Base-by-base conservation (phyloP, 2,797 vertebrate species). In the Amblyraja radiata region DNA sequence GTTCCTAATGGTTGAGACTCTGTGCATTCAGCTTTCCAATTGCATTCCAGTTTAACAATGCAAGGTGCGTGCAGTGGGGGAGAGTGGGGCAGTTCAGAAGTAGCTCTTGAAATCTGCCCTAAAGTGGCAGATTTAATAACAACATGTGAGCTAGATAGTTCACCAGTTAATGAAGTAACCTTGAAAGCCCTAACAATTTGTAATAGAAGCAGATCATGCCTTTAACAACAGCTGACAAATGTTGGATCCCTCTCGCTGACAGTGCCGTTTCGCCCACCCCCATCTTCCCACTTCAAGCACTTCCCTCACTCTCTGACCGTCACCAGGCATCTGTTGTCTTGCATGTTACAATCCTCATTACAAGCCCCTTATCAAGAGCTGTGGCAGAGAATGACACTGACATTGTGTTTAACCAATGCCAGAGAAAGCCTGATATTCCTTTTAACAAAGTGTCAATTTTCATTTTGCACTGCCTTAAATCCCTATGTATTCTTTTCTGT, bases 381-480 rank as follows among this genome's bases (percentile, higher is more conserved):
- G 90, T 92, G 90, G 39, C 71, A 74, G 71, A 54, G 23, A 74
- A 54, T 92, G 90, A 92, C 90, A 92, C 90, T 5, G 25, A 76
- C 90, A 91, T 74, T 91, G 90, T 91, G 90, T 91, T 91, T 54
- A 65, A 74, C 68, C 90, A 91, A 91, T 32, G 86, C 28, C 21
- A 61, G 81, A 90, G 28, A 28, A 74, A 76, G 25, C 39, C 39
- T 92, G 68, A n/a, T 68, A 74, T 76, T 18, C 90, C 46, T 92
- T 76, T 76, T 92, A 92, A 76, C 90, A 54, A 92, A 91, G 36
- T 97, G 97, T 97, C 97, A 97, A 97, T 97, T 97, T 97, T 97
- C 97, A 97, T 97, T 97, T 97, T 97, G 97, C 97, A 97, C 96
- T 96, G 96, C 96, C 96, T 97, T 96, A 97, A 97, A 97, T 97